phyloP scores from a whole-genome alignment of 1,140 invertebrate species.

The Pissodes strobi region DNA sequence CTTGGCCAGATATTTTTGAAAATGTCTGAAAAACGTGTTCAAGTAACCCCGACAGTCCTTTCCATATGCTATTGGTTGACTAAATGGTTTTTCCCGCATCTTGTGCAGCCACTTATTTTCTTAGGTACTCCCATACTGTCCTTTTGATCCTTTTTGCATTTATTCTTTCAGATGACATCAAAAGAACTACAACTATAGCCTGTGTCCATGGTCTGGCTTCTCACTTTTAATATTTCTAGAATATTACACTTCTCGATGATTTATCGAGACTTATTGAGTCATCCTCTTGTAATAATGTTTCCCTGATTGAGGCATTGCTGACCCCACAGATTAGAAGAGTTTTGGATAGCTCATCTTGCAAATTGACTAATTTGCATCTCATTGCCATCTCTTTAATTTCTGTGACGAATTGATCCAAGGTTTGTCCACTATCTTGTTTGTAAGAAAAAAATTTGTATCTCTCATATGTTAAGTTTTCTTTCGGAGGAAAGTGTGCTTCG shows the following conservation, averaged over 20 bases:
- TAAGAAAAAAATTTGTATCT: conserved; percentile 31
- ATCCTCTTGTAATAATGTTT: conserved; percentile 42
- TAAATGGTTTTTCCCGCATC: background rate
- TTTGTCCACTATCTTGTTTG: conserved; percentile 7
- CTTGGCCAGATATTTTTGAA: no score
- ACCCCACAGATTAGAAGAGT: conserved; percentile 30
- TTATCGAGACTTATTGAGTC: no score
- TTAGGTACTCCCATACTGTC: no score
- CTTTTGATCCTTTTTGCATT: no score
- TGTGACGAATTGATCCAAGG: conserved; percentile 9
- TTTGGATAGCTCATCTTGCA: conserved; percentile 22
- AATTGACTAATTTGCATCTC: conserved; percentile 17
- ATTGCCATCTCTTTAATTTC: conserved; percentile 16
- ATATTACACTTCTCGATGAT: no score
- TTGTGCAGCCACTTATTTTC: background rate
- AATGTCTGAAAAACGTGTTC: no score
- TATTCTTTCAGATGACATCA: no score
- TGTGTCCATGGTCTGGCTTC: no score
- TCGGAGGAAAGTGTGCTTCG: no score
- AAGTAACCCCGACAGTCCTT: no score
- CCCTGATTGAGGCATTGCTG: conserved; percentile 32
- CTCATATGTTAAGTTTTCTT: background rate
- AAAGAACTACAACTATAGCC: no score
- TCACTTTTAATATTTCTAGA: no score
- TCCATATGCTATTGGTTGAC: background rate